Base-by-base conservation (phyloP, 2,797 vertebrate species). In the Moxostoma hubbsi region DNA sequence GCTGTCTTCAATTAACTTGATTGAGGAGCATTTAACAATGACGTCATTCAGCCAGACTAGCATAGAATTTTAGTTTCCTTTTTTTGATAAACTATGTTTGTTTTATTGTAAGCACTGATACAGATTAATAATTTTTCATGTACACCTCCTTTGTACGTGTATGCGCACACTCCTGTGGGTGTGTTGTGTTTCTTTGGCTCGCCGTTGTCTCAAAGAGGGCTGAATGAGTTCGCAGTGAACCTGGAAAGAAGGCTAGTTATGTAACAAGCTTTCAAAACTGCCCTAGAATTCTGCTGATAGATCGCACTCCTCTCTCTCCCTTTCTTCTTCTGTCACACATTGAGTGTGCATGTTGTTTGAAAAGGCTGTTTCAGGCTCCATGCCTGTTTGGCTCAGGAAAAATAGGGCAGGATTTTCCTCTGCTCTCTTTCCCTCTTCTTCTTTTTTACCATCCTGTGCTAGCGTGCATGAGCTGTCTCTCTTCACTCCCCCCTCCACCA, bases 371-470 rank as follows among this genome's bases (percentile, higher is more conserved):
- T n/a, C n/a, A n/a, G n/a, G n/a, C 84, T 89, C 80, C 84, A 83
- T 93, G 89, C 89, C 79, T 64, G 78, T 90, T 88, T 92, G 90
- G 90, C 89, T 87, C 57, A 13, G 75, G 86, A 88, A 65, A 92
- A 90, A 83, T 91, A 89, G 91, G 89, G 73, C 91, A 92, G 92
- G 93, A 90, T 91, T 93, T 93, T 92, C 90, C 89, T 89, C 83
- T 85, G 58, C 62, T 70, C 73, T 61, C 80, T 81, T 83, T 61
- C 43, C 66, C 24, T 61, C 61, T 58, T 82, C 84, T 88, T 77
- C 81, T 68, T 16, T 24, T 81, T 81, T 81, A 86, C 83, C 81
- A 66, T 59, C 75, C 83, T 86, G 89, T 91, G 90, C 90, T 90
- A 92, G 90, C 84, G 85, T 64, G 87, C 85, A 86, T 84, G 84